Percentiles rank a stretch among this genome's conserved stretches.
phyloP scores from a whole-genome alignment of 2,113 vertebrate genomes.

The Boulengerochromis microlepis region DNA sequence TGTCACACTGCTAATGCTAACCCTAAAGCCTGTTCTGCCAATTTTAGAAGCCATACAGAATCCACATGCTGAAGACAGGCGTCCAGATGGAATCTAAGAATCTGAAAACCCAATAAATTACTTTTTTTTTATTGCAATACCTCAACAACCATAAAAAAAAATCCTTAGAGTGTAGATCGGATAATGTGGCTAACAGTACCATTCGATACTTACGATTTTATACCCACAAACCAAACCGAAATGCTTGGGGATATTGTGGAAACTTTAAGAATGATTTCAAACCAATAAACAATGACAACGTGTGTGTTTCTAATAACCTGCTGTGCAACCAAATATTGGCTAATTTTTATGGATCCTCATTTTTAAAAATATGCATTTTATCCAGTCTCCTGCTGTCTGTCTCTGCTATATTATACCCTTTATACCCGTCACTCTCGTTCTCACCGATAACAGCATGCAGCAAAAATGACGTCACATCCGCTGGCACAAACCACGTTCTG shows the following conservation, averaged over 20 bases:
- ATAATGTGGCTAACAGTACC: neutral
- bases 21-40: neutral
- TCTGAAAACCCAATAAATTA: neutral
- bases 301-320: neutral
- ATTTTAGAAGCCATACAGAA: neutral
- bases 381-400: neutral
- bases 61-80: accelerated
- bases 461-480: neutral
- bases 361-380: neutral
- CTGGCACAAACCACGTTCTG: neutral
- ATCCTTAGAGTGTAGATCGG: neutral
- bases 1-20: neutral
- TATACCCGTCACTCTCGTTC: neutral
- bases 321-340: neutral
- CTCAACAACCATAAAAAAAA: neutral
- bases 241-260: neutral
- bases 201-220: neutral
- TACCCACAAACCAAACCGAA: neutral
- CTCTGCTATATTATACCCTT: neutral
- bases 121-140: neutral
- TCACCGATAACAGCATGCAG: neutral
- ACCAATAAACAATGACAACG: neutral
- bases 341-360: accelerated
- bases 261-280: neutral
- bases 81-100: neutral